phyloP scores from a whole-genome alignment of 2,888 invertebrate genomes.

The Nymphalis c-album region DNA sequence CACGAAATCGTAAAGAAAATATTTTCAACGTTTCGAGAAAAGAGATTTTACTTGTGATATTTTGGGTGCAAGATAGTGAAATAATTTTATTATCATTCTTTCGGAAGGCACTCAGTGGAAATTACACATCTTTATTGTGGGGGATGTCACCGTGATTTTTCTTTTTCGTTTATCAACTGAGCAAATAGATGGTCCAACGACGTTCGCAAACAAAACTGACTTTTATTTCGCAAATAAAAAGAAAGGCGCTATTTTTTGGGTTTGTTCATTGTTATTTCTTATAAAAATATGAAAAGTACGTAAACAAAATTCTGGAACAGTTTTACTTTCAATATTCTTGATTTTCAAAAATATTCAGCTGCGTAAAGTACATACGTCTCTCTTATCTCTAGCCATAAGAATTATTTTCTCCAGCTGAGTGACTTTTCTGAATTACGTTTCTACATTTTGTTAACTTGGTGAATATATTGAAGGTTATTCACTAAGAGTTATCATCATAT shows the following conservation, averaged over 20 bases:
- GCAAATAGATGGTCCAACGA: conserved; percentile 2
- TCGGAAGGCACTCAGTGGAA: not conserved
- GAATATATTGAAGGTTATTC: no score
- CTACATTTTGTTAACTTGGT: no score
- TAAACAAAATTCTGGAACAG: no score
- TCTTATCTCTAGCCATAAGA: no score
- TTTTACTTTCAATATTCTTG: no score
- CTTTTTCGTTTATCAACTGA: conserved; percentile 2
- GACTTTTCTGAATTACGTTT: no score
- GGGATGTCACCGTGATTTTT: conserved; percentile 5
- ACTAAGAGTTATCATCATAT: no score
- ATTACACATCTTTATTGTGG: conserved; percentile 5
- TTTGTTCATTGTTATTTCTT: not conserved
- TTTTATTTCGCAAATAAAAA: conserved; percentile 5
- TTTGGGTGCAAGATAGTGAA: not conserved
- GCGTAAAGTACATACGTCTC: no score
- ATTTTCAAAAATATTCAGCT: no score
- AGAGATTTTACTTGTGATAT: not conserved
- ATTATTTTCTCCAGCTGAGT: no score
- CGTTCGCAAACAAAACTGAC: not conserved
- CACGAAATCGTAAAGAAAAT: no score
- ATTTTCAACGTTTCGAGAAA: no score
- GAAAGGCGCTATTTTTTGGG: not conserved
- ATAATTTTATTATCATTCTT: not conserved
- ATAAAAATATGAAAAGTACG: not conserved